phyloP scores from a whole-genome alignment of 2,113 vertebrate genomes.

The Labrus mixtus region DNA sequence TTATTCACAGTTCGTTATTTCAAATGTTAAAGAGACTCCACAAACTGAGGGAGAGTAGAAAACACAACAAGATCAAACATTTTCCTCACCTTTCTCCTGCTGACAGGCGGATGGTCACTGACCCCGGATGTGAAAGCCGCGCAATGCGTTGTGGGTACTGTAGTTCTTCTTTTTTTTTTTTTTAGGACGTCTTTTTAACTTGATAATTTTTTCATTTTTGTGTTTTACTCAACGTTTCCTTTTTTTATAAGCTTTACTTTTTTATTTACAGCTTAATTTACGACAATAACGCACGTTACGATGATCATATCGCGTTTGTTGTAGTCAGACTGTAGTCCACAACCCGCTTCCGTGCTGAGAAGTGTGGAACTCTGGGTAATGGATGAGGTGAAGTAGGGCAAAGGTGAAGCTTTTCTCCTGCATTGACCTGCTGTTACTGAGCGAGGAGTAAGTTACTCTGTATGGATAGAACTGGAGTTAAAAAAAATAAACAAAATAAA shows the following conservation, averaged over 20 bases:
- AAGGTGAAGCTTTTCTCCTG: conserved; percentile 3
- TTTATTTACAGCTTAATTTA: too few species aligned
- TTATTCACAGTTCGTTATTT: accelerated
- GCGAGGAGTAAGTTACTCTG: background rate
- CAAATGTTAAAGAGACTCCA: background rate
- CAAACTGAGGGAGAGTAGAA: background rate
- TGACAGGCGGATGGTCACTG: background rate
- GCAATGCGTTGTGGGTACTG: conserved; percentile 46
- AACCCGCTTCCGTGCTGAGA: background rate
- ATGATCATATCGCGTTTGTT: background rate
- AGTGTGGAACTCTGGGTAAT: conserved; percentile 8
- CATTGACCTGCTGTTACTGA: background rate
- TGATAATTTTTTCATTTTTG: accelerated
- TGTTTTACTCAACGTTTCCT: accelerated
- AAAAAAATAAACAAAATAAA: too few species aligned
- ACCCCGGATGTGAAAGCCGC: conserved; percentile 29
- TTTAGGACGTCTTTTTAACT: background rate
- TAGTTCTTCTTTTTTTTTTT: too few species aligned
- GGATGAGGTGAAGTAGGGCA: conserved; percentile 1
- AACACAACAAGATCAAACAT: conserved; percentile 24
- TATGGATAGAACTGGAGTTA: too few species aligned
- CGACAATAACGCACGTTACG: too few species aligned
- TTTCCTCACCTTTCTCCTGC: conserved; percentile 47
- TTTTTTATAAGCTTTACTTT: background rate
- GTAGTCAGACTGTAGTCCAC: too few species aligned